These are phyloP conservation scores for Armadillidium nasatum DNA, from an alignment of 1,140 invertebrate genomes.

Conservation along the genomic window DNA sequence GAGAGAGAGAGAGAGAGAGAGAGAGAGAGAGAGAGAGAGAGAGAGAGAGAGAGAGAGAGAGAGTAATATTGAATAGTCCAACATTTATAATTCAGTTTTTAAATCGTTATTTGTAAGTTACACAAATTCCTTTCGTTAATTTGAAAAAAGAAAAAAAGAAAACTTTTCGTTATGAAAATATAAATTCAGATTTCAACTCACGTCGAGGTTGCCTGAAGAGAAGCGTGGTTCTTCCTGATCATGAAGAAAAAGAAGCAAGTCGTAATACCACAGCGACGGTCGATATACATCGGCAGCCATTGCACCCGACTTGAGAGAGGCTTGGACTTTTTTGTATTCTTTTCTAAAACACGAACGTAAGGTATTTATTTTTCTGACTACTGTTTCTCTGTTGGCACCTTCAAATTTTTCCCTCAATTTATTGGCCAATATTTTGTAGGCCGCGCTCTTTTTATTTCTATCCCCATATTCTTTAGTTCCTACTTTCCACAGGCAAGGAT, in stretches of 20 bases:
- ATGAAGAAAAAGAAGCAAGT: conserved; percentile 16
- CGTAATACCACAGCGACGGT: conserved; percentile 20
- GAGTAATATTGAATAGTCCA: too few relatives aligned
- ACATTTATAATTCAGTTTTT: background rate
- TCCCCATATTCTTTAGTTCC: conserved; percentile 21
- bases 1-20: too few relatives aligned
- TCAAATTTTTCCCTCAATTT: conserved; percentile 16
- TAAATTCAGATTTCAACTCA: background rate
- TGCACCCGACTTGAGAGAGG: background rate
- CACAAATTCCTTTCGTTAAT: background rate
- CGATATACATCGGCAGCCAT: background rate
- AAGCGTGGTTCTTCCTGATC: conserved; percentile 9
- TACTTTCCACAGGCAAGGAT: conserved; percentile 26
- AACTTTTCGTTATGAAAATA: background rate
- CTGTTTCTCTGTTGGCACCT: conserved; percentile 14
- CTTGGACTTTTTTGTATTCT: background rate
- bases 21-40: background rate
- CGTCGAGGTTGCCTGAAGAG: background rate
- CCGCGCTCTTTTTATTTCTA: conserved; percentile 11
- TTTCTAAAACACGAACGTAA: conserved; percentile 16
- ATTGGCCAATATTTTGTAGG: conserved; percentile 7
- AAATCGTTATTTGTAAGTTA: background rate
- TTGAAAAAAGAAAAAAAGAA: background rate
- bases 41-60: background rate
- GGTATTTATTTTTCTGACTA: conserved; percentile 22